Conservation (phyloP, 2,888 invertebrate species). For the Orthosia gothica region DNA sequence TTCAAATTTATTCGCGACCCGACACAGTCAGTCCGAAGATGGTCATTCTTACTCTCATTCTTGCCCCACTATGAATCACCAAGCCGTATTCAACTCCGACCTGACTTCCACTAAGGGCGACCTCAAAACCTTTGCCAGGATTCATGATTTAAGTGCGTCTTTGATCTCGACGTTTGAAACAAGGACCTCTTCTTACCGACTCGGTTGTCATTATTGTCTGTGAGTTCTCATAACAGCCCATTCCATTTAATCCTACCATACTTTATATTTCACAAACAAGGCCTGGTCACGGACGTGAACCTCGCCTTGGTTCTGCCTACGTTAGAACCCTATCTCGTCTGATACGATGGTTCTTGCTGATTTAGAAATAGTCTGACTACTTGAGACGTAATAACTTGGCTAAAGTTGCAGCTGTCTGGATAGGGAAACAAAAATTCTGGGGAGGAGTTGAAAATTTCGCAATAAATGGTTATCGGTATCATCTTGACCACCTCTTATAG, state of each 20-base stretch:
- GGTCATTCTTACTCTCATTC: too few species aligned
- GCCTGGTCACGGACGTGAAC: background rate
- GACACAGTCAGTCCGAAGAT: too few species aligned
- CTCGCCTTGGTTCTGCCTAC: too few species aligned
- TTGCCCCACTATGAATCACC: too few species aligned
- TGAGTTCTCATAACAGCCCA: too few species aligned
- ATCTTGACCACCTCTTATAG: background rate
- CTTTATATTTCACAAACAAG: background rate
- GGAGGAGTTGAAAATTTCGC: background rate
- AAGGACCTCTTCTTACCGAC: background rate
- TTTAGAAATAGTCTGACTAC: background rate
- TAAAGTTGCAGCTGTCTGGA: background rate
- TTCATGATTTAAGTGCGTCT: background rate
- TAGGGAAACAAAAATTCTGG: background rate
- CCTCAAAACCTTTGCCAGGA: too few species aligned
- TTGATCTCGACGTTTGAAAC: background rate
- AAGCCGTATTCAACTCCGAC: too few species aligned
- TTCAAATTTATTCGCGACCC: too few species aligned
- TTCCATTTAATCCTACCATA: background rate
- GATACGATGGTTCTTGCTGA: background rate
- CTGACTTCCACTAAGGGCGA: too few species aligned
- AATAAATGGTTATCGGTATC: background rate
- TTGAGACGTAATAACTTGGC: background rate
- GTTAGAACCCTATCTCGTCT: background rate
- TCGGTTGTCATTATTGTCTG: background rate